Evolutionary conservation across 2,113 vertebrate species (phyloP), one percentile per base, ranked within the genome.

Genomic region (Semnopithecus entellus): DNA sequence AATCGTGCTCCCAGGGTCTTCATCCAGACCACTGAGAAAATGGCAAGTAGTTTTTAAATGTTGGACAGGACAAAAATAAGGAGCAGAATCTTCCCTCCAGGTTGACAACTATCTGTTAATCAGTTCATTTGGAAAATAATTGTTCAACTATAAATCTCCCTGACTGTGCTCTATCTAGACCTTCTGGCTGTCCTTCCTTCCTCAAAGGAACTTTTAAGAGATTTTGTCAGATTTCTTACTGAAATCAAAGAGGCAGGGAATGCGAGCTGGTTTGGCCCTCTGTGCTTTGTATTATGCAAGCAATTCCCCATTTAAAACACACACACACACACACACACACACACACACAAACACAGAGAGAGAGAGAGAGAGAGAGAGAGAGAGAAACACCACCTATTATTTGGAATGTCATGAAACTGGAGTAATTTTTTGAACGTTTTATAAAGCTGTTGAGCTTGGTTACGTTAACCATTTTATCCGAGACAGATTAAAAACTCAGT

Each of bases 371-470:
- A 5, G 59, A 5, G 55, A 23, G 55, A 57, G 55, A 57, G 25
- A 61, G 25, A 61, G 25, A 61, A 61, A 4, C 96, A 94, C 91
- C 38, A 86, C 66, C 83, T 97, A 97, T 82, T 45, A 55, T 90
- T 97, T 96, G 66, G 72, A 84, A 79, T 96, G 30, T 66, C 61
- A 84, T 90, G 82, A 97, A 95, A 86, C 45, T 68, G n/a, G 82
- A 97, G 25, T 9, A 30, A 40, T 92, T 95, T 98, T 82, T 94
- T 85, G 45, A 84, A 90, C 38, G 22, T 75, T 64, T 96, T 96
- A 11, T 35, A 84, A 94, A 94, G 35, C 50, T 52, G 0, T 94
- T 94, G 43, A 88, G 64, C 38, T 86, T 85, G 76, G 13, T 85
- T 87, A 68, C 76, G 48, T 68, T 91, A 87, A 86, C 70, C 35